Conservation (phyloP, 2,113 vertebrate genomes). For the Lophochroa leadbeateri region DNA sequence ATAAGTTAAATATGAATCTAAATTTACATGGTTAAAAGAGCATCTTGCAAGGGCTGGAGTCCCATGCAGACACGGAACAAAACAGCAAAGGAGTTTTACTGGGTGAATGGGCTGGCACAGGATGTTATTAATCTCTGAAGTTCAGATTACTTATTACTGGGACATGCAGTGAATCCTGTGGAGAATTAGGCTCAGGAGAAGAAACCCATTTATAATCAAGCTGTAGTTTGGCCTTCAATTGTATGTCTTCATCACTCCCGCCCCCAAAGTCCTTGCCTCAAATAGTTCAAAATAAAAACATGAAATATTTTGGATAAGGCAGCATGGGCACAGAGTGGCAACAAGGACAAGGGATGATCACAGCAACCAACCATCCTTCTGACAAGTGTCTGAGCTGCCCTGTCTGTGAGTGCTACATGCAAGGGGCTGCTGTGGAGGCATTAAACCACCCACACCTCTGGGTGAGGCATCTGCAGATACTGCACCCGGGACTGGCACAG, state of each 20-base stretch:
- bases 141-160: conserved; percentile 9
- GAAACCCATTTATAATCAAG: neutral
- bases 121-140: neutral
- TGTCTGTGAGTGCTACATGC: fast-evolving
- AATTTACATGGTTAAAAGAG: neutral
- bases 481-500: neutral
- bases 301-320: neutral
- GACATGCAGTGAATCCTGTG: neutral
- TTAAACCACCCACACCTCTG: neutral
- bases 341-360: neutral
- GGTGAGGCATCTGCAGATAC: neutral
- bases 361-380: neutral
- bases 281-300: neutral
- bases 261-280: neutral
- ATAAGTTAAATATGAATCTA: neutral
- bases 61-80: neutral
- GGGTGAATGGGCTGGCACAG: conserved; percentile 13
- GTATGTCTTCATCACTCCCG: neutral
- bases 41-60: neutral
- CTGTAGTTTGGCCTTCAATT: neutral
- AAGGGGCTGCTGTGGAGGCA: neutral
- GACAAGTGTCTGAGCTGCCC: neutral
- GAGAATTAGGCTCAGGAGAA: neutral
- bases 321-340: neutral
- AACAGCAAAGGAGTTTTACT: conserved; percentile 1